phyloP scores from a whole-genome alignment of 30 jellyfish, hydroid and myxozoan genomes.

The Aurelia sp. region DNA sequence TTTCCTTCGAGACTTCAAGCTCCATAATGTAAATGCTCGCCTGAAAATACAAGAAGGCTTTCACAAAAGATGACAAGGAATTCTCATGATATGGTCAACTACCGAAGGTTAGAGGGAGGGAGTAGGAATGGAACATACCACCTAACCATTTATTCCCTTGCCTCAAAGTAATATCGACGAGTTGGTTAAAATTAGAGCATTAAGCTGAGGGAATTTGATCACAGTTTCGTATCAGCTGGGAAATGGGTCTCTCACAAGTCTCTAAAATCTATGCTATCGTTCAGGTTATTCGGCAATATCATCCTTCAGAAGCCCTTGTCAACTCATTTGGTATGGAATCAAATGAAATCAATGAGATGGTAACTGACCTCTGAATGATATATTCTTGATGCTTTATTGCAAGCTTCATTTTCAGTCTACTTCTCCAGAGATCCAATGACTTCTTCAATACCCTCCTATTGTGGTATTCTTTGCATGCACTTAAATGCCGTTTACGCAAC shows the following conservation, averaged over 20 bases:
- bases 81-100: too few species aligned
- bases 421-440: constrained; percentile 34
- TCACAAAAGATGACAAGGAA: not conserved
- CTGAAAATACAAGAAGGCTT: not conserved
- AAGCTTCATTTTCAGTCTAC: not conserved
- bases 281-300: too few species aligned
- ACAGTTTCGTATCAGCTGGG: too few species aligned
- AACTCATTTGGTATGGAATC: not conserved
- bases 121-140: too few species aligned
- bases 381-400: not conserved
- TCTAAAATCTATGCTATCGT: too few species aligned
- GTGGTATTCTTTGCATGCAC: constrained; percentile 67
- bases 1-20: constrained; percentile 23
- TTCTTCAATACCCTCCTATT: constrained; percentile 10
- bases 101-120: not conserved
- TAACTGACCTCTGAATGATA: constrained; percentile 9
- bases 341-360: too few species aligned
- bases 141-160: too few species aligned
- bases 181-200: too few species aligned
- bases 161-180: too few species aligned
- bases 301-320: not conserved
- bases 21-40: constrained; percentile 59
- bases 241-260: too few species aligned
- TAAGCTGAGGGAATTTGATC: too few species aligned
- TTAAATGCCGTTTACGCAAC: constrained; percentile 42